phyloP scores from a whole-genome alignment of 1,140 invertebrate species.

The Eurosta solidaginis region DNA sequence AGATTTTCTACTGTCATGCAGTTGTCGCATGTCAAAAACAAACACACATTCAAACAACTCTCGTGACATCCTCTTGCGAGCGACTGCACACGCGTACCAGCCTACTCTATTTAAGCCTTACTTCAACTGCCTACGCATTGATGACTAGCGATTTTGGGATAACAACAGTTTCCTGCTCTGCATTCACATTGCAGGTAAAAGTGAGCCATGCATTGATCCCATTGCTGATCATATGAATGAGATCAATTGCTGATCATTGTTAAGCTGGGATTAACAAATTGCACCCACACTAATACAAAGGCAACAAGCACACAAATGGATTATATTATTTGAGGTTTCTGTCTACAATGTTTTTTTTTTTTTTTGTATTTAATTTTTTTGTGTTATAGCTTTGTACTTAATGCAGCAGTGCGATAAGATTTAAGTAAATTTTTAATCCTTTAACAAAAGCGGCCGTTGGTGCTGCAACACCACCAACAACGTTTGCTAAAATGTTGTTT shows the following conservation, averaged over 20 bases:
- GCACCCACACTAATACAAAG: not conserved
- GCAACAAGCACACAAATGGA: not conserved
- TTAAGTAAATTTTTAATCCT: constrained; percentile 21
- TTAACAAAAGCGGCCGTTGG: not conserved
- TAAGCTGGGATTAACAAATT: constrained; percentile 27
- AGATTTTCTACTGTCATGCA: constrained; percentile 5
- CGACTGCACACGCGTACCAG: no score
- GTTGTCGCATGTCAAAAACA: constrained; percentile 12
- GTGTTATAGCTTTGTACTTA: not conserved
- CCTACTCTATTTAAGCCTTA: not conserved
- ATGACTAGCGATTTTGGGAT: not conserved
- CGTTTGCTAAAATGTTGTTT: no score
- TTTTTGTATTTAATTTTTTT: not conserved
- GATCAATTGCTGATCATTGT: constrained; percentile 22
- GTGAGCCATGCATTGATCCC: not conserved
- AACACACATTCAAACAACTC: not conserved
- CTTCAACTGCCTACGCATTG: not conserved
- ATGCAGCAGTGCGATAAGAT: not conserved
- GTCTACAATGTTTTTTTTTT: not conserved
- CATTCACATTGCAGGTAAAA: not conserved
- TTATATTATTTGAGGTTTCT: not conserved
- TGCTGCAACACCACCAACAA: not conserved
- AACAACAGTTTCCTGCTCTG: not conserved
- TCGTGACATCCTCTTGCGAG: not conserved
- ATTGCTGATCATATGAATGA: not conserved